Conservation (phyloP, 2,113 vertebrate species). For the Solenodon paradoxus region DNA sequence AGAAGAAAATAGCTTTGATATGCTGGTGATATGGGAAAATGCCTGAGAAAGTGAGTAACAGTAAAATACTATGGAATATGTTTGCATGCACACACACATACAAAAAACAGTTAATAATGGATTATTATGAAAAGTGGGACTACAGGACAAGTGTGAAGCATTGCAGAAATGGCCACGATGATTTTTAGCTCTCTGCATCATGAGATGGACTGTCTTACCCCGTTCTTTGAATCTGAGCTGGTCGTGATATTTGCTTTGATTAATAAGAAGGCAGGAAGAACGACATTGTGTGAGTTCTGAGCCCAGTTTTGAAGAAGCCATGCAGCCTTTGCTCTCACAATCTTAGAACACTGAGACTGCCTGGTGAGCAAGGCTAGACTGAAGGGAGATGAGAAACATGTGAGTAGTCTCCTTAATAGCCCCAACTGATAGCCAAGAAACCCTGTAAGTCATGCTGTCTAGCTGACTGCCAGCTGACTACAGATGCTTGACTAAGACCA, state of each 20-base stretch:
- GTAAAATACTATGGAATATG: background rate
- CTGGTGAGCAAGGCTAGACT: background rate
- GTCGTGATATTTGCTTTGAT: background rate
- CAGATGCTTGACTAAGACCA: background rate
- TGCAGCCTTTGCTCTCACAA: background rate
- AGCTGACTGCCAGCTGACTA: background rate
- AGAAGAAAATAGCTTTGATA: background rate
- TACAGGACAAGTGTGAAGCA: background rate
- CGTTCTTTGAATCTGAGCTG: background rate
- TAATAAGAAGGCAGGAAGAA: background rate
- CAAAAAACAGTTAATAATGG: background rate
- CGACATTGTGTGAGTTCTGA: background rate
- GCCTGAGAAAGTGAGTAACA: background rate
- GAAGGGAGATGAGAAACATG: background rate
- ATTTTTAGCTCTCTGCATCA: background rate
- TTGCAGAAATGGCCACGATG: background rate
- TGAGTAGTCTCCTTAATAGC: background rate
- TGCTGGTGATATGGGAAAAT: background rate
- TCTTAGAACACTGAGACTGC: background rate
- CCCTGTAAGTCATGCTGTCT: background rate
- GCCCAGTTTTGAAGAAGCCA: background rate
- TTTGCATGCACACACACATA: background rate
- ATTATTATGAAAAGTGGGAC: background rate
- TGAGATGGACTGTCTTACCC: background rate
- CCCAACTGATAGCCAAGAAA: background rate